phyloP scores from a whole-genome alignment of 2,888 invertebrate species.

The Agrotis exclamationis region DNA sequence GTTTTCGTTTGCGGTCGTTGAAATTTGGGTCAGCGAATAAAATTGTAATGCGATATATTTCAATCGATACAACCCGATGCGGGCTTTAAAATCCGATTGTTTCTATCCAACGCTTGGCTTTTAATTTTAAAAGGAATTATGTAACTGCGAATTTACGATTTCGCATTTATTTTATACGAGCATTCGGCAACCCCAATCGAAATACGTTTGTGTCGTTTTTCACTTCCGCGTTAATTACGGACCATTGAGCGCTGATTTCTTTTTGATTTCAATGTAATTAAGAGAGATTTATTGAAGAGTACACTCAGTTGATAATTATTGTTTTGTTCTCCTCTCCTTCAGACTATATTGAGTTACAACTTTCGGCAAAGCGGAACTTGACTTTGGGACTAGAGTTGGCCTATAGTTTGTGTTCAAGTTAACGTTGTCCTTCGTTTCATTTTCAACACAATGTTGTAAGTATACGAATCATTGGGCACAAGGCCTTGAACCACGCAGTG shows the following conservation, averaged over 20 bases:
- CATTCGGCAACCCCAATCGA: slow-evolving; percentile 42
- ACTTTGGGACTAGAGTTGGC: slow-evolving; percentile 28
- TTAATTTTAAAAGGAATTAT: slow-evolving; percentile 52
- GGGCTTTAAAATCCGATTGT: slow-evolving; percentile 62
- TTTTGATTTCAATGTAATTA: slow-evolving; percentile 62
- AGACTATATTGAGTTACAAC: slow-evolving; percentile 20
- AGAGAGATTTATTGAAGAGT: slow-evolving; percentile 53
- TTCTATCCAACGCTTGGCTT: slow-evolving; percentile 48
- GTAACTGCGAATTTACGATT: slow-evolving; percentile 56
- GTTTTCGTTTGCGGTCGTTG: slow-evolving; percentile 75
- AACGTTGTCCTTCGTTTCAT: slow-evolving; percentile 12
- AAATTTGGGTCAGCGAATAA: slow-evolving; percentile 81
- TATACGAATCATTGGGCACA: slow-evolving; percentile 10
- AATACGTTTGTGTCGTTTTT: slow-evolving; percentile 49
- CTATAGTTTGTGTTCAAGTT: not conserved
- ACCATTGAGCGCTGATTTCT: slow-evolving; percentile 58
- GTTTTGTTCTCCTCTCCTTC: slow-evolving; percentile 37
- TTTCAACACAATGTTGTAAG: slow-evolving; percentile 23
- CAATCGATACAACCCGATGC: slow-evolving; percentile 61
- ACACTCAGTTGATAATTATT: slow-evolving; percentile 39
- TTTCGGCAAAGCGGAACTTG: slow-evolving; percentile 12
- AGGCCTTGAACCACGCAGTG: slow-evolving; percentile 43
- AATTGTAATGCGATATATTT: slow-evolving; percentile 72
- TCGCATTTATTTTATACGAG: slow-evolving; percentile 48
- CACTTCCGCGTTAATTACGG: slow-evolving; percentile 60